Evolutionary conservation across 2,888 invertebrate species (phyloP).

Genomic region (Folsomia manolachei): DNA sequence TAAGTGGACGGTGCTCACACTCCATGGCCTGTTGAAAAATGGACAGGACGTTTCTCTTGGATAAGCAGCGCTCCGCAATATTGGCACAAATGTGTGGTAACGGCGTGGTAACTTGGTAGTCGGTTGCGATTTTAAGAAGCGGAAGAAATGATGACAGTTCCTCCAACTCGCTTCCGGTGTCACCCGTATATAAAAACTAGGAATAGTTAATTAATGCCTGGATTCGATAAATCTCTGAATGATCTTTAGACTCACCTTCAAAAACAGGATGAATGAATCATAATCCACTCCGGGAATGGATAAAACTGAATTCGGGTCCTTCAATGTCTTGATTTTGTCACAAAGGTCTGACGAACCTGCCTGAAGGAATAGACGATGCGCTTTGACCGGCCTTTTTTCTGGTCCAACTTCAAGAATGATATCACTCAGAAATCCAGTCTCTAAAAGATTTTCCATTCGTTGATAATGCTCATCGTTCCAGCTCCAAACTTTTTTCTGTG

Average conservation of each 20-base stretch:
- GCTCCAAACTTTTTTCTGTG: background rate
- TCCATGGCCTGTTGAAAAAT: background rate
- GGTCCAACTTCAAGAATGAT: background rate
- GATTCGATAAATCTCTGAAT: too few relatives aligned
- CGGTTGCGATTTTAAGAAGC: background rate
- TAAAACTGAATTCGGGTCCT: background rate
- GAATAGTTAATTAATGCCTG: background rate
- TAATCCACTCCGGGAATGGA: background rate
- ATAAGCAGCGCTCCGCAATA: background rate
- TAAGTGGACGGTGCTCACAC: background rate
- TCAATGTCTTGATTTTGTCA: background rate
- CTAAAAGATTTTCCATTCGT: conserved; percentile 1
- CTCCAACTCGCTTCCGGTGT: background rate
- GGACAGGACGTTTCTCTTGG: background rate
- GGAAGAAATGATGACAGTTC: background rate
- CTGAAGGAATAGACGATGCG: background rate
- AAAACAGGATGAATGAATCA: background rate
- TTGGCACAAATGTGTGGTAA: background rate
- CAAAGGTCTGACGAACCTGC: background rate
- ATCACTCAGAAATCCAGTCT: conserved; percentile 3
- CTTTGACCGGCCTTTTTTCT: background rate
- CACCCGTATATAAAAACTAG: background rate
- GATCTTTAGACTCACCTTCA: too few relatives aligned
- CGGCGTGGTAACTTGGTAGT: background rate
- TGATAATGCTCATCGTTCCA: background rate